Base-by-base conservation (phyloP, 2,888 invertebrate species). In the Helicoverpa assulta region DNA sequence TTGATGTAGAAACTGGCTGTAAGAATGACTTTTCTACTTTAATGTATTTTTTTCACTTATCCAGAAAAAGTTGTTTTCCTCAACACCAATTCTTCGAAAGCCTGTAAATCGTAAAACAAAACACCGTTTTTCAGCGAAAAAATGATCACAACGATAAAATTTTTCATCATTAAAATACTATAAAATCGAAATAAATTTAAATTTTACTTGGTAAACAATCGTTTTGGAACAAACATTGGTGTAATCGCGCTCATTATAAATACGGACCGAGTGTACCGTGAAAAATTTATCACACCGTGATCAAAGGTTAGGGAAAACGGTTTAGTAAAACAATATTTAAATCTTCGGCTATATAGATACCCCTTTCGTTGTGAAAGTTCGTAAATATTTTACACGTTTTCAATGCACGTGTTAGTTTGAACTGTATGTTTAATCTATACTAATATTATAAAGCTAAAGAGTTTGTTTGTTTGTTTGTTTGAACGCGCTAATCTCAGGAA, bases 231-330 rank as follows among this genome's bases (percentile, higher is more conserved):
- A 58, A 65, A 57, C 58, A 58, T 33, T 16, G 43, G 14, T 26
- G 21, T 47, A 50, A 63, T 50, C 16, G 16, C 33, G 40, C 56
- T 64, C 58, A 59, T 67, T 59, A 64, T 4, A 37, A 59, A 37
- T 58, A 53, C 40, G 10, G 55, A 12, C 6, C 12, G 52, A 52
- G 16, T 33, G 18, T 26, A 8, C 62, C 66, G 71, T 65, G 61
- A 72, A 72, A 72, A 77, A 77, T 65, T 59, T 77, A 73, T 77
- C 69, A 71, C 53, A 55, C 64, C 55, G 63, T 70, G 71, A 75
- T 75, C 71, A 78, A 68, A 74, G 74, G 74, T 55, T 54, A 6
- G 33, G 14, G 16, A 37, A 57, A 61, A 52, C 16, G 56, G 56
- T 56, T 62, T 67, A 21, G 19, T 29, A 55, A 62, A 67, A 67